Evolutionary conservation across 2,888 invertebrate genomes (phyloP), one percentile per base, ranked within the genome.

Genomic region (Prosopocoilus inquinatus): DNA sequence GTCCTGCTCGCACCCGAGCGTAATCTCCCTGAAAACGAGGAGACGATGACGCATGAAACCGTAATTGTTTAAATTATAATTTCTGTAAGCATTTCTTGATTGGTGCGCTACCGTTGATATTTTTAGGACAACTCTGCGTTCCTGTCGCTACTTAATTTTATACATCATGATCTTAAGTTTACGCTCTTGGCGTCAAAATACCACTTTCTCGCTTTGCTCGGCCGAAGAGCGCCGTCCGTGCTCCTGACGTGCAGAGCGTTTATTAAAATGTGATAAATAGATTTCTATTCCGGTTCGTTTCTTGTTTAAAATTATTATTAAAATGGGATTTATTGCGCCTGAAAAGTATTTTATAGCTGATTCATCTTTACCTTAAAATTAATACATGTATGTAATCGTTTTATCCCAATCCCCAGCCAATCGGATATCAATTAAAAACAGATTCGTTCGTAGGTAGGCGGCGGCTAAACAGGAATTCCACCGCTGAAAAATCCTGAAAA

Each of bases 231-330:
- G 13, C 11, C 78, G 78, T 78, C 78, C 80, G 79, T 74, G 78
- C 77, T 78, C 78, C 78, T 79, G 80, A 80, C 80, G 79, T 79
- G 76, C 76, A 76, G 80, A 52, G 47, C 28, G 13, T 8, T 38
- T 32, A 47, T 53, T 47, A 48, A 43, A 52, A 38, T 45, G 50
- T 69, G 71, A 69, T 69, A 67, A 70, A 71, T 69, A 67, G 68
- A 64, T 61, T 70, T 69, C 71, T 69, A 72, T 71, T 72, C 70
- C 70, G 67, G 70, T 66, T 69, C 65, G 69, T 67, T 70, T 68
- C 68, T 70, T 72, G 71, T 72, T 71, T 71, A 72, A 72, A 71
- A 73, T 73, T 72, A 72, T 70, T 72, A 70, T 70, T 72, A 70
- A 72, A 71, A 71, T 70, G 67, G 67, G 66, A 72, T 72, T 70